Evolutionary conservation across 2,888 invertebrate genomes (phyloP).

Genomic region (Falcaria lacertinaria): DNA sequence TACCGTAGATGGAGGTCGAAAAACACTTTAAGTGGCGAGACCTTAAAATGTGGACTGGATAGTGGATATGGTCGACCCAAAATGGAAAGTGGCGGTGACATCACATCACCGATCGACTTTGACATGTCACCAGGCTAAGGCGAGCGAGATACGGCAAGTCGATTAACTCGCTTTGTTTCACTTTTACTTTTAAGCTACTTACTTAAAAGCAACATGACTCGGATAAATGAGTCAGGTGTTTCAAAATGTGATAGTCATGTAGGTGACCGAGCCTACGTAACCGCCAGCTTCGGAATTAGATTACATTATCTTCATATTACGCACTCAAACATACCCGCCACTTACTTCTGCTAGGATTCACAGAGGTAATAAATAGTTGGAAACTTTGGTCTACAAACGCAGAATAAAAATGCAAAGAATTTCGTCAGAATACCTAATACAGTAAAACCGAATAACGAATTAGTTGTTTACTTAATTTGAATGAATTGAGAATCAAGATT

Average conservation of each 20-base stretch:
- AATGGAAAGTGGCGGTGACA: constrained; percentile 39
- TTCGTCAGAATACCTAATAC: no score
- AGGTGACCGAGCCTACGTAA: constrained; percentile 1
- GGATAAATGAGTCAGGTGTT: constrained; percentile 2
- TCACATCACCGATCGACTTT: constrained; percentile 31
- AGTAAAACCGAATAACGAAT: no score
- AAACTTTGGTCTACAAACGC: no score
- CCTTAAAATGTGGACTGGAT: constrained; percentile 17
- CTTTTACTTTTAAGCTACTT: constrained; percentile 34
- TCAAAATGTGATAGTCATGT: constrained; percentile 3
- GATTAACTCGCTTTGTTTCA: constrained; percentile 25
- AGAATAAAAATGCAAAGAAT: no score
- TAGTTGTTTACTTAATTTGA: no score
- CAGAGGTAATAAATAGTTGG: neutral
- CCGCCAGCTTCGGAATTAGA: constrained; percentile 14
- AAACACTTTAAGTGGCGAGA: constrained; percentile 23
- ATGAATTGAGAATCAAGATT: no score
- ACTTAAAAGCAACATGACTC: neutral
- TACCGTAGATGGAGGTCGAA: constrained; percentile 31
- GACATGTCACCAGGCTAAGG: constrained; percentile 21
- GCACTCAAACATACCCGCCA: neutral
- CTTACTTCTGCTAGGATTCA: no score
- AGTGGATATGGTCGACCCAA: constrained; percentile 18
- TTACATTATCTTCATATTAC: neutral
- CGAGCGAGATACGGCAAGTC: constrained; percentile 11